Conservation (phyloP, 2,113 vertebrate species). For the Pagrus major region DNA sequence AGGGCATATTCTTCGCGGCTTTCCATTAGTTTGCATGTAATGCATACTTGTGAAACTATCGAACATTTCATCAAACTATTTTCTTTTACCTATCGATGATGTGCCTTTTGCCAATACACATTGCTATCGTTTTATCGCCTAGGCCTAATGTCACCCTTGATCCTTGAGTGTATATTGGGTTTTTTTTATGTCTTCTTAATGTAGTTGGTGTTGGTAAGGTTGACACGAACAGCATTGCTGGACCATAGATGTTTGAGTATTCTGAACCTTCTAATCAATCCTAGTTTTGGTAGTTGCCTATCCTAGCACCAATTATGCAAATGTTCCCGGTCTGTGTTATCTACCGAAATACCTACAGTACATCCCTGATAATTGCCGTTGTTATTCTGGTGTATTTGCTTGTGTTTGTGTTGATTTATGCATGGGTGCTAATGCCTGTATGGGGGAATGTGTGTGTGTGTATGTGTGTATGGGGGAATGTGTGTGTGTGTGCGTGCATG, state of each 20-base stretch:
- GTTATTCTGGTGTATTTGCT: conserved; percentile 24
- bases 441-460: conserved; percentile 1
- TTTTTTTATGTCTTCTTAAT: too few relatives aligned
- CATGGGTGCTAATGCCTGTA: not conserved
- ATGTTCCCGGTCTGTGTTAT: not conserved
- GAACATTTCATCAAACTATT: too few relatives aligned
- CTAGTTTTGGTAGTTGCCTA: not conserved
- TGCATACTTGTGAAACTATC: too few relatives aligned
- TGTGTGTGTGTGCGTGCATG: too few relatives aligned
- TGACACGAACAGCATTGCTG: not conserved
- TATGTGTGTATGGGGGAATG: too few relatives aligned
- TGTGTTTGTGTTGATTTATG: conserved; percentile 21
- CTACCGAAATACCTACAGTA: not conserved
- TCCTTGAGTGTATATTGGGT: too few relatives aligned
- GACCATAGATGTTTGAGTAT: not conserved
- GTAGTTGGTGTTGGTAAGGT: not conserved
- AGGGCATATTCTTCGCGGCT: too few relatives aligned
- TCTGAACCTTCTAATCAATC: not conserved
- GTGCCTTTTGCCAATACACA: too few relatives aligned
- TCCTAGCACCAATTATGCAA: not conserved
- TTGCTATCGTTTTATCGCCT: too few relatives aligned
- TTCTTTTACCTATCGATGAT: too few relatives aligned
- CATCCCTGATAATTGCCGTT: not conserved
- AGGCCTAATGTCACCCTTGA: too few relatives aligned
- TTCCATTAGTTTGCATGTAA: too few relatives aligned